phyloP scores from a whole-genome alignment of 2,113 vertebrate species.

The Spea bombifrons region DNA sequence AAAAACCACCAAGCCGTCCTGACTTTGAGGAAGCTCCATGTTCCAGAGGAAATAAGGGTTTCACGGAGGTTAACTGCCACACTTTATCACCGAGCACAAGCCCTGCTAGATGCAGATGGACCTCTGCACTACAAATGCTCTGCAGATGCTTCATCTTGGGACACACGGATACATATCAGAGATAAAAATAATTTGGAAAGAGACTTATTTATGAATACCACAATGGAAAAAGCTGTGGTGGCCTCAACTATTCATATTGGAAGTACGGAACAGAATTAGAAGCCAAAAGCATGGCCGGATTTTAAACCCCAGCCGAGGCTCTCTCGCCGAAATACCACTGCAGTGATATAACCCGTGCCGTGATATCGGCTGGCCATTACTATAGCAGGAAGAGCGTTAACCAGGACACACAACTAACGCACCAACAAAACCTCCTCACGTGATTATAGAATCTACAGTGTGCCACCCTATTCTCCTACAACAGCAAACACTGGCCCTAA shows the following conservation, averaged over 20 bases:
- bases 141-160: neutral
- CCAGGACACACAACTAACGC: no score
- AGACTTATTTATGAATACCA: neutral
- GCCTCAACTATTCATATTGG: neutral
- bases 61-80: constrained; percentile 21
- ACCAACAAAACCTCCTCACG: no score
- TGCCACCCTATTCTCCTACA: no score
- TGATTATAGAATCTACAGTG: no score
- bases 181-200: neutral
- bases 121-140: neutral
- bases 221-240: neutral
- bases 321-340: no score
- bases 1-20: constrained; percentile 12
- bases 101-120: neutral
- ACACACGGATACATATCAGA: neutral
- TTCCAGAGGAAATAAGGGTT: constrained; percentile 25
- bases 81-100: constrained; percentile 19
- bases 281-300: no score
- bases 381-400: no score
- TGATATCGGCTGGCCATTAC: no score
- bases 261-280: no score
- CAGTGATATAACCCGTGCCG: no score
- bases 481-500: no score
- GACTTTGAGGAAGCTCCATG: constrained; percentile 26
- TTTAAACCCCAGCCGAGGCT: no score